Evolutionary conservation across 1,140 invertebrate genomes (phyloP).

Genomic region (Probaryconus sp.): DNA sequence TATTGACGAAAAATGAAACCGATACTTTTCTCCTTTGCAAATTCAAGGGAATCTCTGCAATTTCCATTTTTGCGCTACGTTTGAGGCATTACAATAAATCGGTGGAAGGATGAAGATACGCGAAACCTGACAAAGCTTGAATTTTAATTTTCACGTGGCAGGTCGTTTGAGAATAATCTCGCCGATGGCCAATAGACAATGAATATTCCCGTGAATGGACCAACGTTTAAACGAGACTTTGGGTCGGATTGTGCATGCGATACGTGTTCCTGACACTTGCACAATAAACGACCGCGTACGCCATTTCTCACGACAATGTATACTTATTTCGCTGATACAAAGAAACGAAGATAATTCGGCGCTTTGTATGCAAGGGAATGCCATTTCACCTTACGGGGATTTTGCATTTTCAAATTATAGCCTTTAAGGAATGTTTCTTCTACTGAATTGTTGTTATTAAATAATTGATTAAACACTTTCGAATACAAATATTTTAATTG

Average conservation of each 20-base stretch:
- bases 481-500: no score
- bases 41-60: no score
- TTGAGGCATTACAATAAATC: no score
- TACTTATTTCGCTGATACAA: conserved; percentile 44
- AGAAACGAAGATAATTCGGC: conserved; percentile 29
- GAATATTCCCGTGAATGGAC: conserved; percentile 28
- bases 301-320: conserved; percentile 27
- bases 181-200: conserved; percentile 34
- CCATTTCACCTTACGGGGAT: conserved; percentile 12
- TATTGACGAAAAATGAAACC: no score
- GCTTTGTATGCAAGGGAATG: conserved; percentile 32
- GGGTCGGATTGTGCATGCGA: conserved; percentile 34
- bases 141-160: conserved; percentile 9
- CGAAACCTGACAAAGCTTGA: conserved; percentile 21
- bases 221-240: conserved; percentile 35
- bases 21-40: no score
- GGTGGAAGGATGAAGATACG: no score
- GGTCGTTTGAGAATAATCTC: conserved; percentile 30
- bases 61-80: no score
- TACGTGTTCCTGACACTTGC: conserved; percentile 47
- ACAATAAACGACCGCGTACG: conserved; percentile 36
- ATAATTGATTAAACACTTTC: no score
- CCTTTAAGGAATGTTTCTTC: no score
- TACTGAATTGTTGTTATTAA: no score
- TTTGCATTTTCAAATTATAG: no score